Evolutionary conservation across 1,140 invertebrate genomes (phyloP).

Genomic region (Camponotus vicinus): DNA sequence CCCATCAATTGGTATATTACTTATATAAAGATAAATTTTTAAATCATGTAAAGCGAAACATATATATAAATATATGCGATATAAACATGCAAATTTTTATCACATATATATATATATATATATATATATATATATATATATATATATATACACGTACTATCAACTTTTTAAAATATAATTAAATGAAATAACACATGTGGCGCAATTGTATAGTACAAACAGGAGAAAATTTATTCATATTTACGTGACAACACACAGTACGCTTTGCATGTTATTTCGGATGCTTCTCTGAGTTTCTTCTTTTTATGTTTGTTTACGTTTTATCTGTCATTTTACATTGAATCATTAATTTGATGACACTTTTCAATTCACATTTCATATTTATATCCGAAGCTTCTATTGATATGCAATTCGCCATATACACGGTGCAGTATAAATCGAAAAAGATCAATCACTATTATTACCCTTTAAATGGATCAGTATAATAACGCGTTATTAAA

Average conservation of each 20-base stretch:
- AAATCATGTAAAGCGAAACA: no score
- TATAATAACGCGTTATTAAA: neutral
- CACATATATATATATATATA: neutral
- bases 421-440: slow-evolving; percentile 43
- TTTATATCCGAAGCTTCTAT: slow-evolving; percentile 61
- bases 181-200: slow-evolving; percentile 8
- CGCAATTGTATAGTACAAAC: slow-evolving; percentile 60
- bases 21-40: no score
- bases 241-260: slow-evolving; percentile 65
- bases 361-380: slow-evolving; percentile 17
- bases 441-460: slow-evolving; percentile 14
- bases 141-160: no score
- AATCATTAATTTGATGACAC: slow-evolving; percentile 31
- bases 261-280: slow-evolving; percentile 38
- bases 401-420: slow-evolving; percentile 65
- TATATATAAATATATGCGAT: neutral
- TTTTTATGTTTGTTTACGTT: neutral
- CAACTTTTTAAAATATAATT: slow-evolving; percentile 2
- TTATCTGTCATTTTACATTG: neutral
- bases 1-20: no score
- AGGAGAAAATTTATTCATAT: slow-evolving; percentile 70
- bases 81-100: slow-evolving; percentile 5
- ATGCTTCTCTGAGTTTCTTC: slow-evolving; percentile 41
- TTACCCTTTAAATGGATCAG: neutral
- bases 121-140: no score